Evolutionary conservation across 2,888 invertebrate species (phyloP).

Genomic region (Drosophila neonasuta): DNA sequence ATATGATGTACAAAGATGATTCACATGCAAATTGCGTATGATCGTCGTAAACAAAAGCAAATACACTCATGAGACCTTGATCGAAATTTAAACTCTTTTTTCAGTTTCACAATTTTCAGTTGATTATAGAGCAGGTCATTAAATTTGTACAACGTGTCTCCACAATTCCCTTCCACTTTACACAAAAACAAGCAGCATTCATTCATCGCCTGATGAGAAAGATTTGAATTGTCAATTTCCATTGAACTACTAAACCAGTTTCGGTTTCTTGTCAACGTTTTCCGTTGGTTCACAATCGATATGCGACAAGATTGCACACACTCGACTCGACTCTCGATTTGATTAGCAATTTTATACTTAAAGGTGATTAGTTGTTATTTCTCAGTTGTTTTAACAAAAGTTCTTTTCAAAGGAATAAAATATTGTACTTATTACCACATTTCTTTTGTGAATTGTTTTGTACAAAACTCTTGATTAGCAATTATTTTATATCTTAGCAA

Average conservation of each 20-base stretch:
- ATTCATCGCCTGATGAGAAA: constrained; percentile 23
- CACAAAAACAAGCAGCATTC: constrained; percentile 11
- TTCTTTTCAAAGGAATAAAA: not conserved
- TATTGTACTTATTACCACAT: too few species aligned
- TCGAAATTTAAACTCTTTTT: constrained; percentile 49
- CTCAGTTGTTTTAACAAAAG: not conserved
- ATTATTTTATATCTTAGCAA: too few species aligned
- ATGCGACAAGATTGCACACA: constrained; percentile 9
- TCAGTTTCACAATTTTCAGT: constrained; percentile 40
- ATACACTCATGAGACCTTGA: constrained; percentile 53
- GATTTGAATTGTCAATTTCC: constrained; percentile 20
- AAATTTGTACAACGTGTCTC: constrained; percentile 32
- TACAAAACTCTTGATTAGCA: too few species aligned
- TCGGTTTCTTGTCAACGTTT: constrained; percentile 28
- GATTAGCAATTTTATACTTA: constrained; percentile 12
- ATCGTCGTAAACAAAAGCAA: constrained; percentile 17
- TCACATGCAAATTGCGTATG: constrained; percentile 42
- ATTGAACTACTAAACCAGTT: constrained; percentile 48
- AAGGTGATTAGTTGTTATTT: not conserved
- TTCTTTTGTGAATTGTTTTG: too few species aligned
- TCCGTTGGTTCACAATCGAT: constrained; percentile 10
- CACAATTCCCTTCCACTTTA: constrained; percentile 25
- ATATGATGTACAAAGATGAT: constrained; percentile 18
- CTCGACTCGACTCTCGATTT: not conserved
- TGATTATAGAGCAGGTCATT: constrained; percentile 58